Percentiles rank a stretch among this genome's conserved stretches.
These are phyloP conservation scores for Scarus forsteni DNA, from an alignment of 2,797 vertebrate genomes.

Conservation along the genomic window DNA sequence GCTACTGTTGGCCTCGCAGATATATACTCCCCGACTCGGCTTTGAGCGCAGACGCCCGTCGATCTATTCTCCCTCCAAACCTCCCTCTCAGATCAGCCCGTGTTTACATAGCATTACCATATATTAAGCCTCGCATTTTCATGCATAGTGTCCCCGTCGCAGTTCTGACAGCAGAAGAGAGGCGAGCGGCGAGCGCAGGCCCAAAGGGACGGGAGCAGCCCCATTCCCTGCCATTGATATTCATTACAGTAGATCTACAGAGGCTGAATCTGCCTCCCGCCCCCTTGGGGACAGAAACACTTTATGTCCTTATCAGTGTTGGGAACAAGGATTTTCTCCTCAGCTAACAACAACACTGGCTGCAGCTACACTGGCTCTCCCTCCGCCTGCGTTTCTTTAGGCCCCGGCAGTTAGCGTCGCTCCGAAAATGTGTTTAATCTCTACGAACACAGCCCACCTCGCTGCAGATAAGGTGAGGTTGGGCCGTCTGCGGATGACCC, in stretches of 20 bases:
- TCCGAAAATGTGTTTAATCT: slow-evolving; percentile 74
- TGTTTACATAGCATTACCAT: slow-evolving; percentile 88
- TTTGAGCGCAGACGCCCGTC: slow-evolving; percentile 65
- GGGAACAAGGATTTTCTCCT: slow-evolving; percentile 84
- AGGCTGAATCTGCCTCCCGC: slow-evolving; percentile 69
- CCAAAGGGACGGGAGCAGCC: slow-evolving; percentile 74
- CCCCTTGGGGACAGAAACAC: slow-evolving; percentile 79
- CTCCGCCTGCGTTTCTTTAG: slow-evolving; percentile 61
- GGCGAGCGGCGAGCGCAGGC: slow-evolving; percentile 62
- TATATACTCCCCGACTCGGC: slow-evolving; percentile 60
- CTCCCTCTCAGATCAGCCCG: slow-evolving; percentile 78
- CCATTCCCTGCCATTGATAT: slow-evolving; percentile 79
- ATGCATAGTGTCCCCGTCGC: slow-evolving; percentile 76
- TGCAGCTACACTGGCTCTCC: slow-evolving; percentile 61
- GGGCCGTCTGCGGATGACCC: slow-evolving; percentile 65
- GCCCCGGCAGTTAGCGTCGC: slow-evolving; percentile 63
- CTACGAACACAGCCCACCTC: slow-evolving; percentile 69
- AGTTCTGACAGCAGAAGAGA: slow-evolving; percentile 68
- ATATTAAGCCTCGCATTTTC: slow-evolving; percentile 81
- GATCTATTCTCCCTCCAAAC: slow-evolving; percentile 70
- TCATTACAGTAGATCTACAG: slow-evolving; percentile 83
- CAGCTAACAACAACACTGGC: slow-evolving; percentile 77
- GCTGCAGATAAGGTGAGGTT: slow-evolving; percentile 70
- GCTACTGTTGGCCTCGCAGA: slow-evolving; percentile 71
- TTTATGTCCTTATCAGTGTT: slow-evolving; percentile 82